These are phyloP conservation scores for Paedocypris micromegethes DNA, from an alignment of 2,797 vertebrate genomes.

Conservation along the genomic window DNA sequence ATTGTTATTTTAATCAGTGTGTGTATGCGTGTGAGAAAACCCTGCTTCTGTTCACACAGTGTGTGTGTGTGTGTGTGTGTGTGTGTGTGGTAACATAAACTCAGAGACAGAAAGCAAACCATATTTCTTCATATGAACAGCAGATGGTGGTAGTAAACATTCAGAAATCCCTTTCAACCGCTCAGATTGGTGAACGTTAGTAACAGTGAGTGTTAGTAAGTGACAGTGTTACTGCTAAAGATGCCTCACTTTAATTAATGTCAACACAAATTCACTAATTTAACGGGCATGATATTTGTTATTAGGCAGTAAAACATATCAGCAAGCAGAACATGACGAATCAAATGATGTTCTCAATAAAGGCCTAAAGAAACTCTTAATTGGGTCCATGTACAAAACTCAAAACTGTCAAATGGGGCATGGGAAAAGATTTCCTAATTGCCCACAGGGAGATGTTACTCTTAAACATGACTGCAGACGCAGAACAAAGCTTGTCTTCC, in stretches of 20 bases:
- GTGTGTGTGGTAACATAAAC: too few relatives aligned
- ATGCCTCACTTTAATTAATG: neutral
- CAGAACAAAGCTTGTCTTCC: constrained; percentile 43
- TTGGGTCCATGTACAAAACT: neutral
- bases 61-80: too few relatives aligned
- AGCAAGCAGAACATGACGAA: neutral
- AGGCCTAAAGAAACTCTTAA: neutral
- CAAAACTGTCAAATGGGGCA: constrained; percentile 9
- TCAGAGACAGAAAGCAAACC: constrained; percentile 8
- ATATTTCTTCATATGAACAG: constrained; percentile 64
- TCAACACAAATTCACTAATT: neutral
- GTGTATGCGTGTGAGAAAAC: too few relatives aligned
- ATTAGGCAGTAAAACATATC: neutral
- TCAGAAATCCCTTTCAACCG: constrained; percentile 36
- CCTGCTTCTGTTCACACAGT: too few relatives aligned
- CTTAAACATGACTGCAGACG: constrained; percentile 36
- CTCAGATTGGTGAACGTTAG: neutral
- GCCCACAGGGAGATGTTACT: constrained; percentile 2
- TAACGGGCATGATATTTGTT: neutral
- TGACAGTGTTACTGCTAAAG: too few relatives aligned
- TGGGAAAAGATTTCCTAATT: constrained; percentile 31
- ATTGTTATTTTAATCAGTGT: too few relatives aligned
- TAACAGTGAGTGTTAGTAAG: too few relatives aligned
- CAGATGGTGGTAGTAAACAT: constrained; percentile 75
- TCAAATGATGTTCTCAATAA: neutral